A percentile compares a stretch with the other conserved stretches of the same genome.
Conservation (phyloP, 1,140 invertebrate species). For the Drosophila micromelanica region DNA sequence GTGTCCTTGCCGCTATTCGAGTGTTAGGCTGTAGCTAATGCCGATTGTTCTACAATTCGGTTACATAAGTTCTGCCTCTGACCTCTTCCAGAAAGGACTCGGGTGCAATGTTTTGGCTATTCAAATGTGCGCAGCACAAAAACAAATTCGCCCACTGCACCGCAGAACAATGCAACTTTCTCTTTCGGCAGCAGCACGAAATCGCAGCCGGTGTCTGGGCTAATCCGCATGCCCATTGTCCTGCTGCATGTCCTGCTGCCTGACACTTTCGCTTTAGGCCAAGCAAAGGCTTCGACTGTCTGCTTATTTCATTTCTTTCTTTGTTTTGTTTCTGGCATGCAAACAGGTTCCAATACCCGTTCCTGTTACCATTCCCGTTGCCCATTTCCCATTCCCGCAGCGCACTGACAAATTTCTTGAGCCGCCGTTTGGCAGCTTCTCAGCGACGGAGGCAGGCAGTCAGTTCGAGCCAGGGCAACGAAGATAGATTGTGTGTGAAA, state of each 20-base stretch:
- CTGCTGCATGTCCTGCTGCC: constrained; percentile 36
- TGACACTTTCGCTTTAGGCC: constrained; percentile 47
- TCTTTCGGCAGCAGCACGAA: constrained; percentile 49
- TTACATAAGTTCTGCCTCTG: constrained; percentile 60
- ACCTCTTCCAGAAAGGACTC: constrained; percentile 30
- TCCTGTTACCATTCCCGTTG: constrained; percentile 4
- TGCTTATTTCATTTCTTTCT: background rate
- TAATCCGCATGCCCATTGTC: constrained; percentile 53
- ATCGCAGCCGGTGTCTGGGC: constrained; percentile 29
- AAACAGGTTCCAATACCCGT: constrained; percentile 35
- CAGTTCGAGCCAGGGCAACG: constrained; percentile 41
- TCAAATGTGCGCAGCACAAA: constrained; percentile 51
- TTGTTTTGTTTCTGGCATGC: constrained; percentile 16
- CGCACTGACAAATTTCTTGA: constrained; percentile 52
- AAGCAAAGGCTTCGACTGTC: constrained; percentile 21
- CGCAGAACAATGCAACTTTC: constrained; percentile 63
- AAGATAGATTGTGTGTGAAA: constrained; percentile 83
- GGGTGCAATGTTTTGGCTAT: constrained; percentile 63
- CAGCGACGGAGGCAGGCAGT: constrained; percentile 9
- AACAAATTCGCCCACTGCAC: constrained; percentile 30
- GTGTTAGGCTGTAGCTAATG: constrained; percentile 57
- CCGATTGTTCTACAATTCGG: constrained; percentile 20
- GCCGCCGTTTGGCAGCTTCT: constrained; percentile 40
- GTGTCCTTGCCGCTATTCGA: constrained; percentile 60
- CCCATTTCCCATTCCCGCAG: constrained; percentile 18